Percentiles rank a stretch among this genome's conserved stretches.
Evolutionary conservation across 2,797 vertebrate species (phyloP).

Genomic region (Notoglanidium macrostoma): DNA sequence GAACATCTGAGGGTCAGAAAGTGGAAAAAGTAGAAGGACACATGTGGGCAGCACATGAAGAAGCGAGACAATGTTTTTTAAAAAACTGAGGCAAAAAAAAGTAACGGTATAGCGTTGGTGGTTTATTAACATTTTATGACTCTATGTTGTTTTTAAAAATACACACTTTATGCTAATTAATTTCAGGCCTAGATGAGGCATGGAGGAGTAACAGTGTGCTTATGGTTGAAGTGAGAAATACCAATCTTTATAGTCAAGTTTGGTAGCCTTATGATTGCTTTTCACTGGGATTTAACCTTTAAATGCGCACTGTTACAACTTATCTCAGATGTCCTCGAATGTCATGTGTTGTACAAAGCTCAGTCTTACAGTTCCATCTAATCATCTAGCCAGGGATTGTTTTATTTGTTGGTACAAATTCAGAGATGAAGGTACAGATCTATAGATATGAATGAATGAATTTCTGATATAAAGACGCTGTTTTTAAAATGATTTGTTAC

Average conservation of each 20-base stretch:
- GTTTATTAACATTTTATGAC: constrained; percentile 51
- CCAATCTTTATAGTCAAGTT: not conserved
- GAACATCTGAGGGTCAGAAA: constrained; percentile 43
- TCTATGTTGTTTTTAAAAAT: constrained; percentile 69
- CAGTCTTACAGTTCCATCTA: not conserved
- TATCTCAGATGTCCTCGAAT: not conserved
- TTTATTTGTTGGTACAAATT: constrained; percentile 6
- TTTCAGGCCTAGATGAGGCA: constrained; percentile 59
- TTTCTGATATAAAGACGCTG: not conserved
- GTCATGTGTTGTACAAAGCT: not conserved
- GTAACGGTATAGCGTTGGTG: constrained; percentile 60
- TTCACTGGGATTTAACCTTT: not conserved
- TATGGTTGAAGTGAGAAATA: not conserved
- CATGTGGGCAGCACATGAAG: constrained; percentile 72
- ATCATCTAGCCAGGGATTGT: not conserved
- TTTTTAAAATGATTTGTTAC: not conserved
- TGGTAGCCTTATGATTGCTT: not conserved
- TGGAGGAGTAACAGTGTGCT: constrained; percentile 12
- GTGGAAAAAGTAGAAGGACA: constrained; percentile 52
- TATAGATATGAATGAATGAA: no score
- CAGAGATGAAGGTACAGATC: not conserved
- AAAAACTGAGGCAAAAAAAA: constrained; percentile 55
- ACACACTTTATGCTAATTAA: constrained; percentile 66
- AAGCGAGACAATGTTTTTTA: constrained; percentile 35
- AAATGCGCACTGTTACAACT: not conserved